These are phyloP conservation scores for Rhinoderma darwinii DNA, from an alignment of 2,113 vertebrate genomes.

Conservation along the genomic window DNA sequence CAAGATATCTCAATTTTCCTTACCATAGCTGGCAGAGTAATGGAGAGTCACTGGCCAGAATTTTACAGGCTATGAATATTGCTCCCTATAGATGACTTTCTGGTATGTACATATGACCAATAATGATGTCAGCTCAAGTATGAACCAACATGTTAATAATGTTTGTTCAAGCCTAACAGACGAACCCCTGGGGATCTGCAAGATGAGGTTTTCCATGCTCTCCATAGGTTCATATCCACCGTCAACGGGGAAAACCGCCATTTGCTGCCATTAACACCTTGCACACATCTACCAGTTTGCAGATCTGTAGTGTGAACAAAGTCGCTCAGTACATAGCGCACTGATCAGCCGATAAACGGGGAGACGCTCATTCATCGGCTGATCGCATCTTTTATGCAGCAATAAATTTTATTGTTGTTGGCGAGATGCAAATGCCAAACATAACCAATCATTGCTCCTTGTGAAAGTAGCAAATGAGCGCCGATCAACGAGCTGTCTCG, in stretches of 20 bases:
- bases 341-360: too few species aligned
- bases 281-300: background rate
- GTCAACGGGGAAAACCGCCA: background rate
- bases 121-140: background rate
- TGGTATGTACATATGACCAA: conserved; percentile 12
- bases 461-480: too few species aligned
- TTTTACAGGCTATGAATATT: background rate
- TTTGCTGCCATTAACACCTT: background rate
- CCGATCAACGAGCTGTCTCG: too few species aligned
- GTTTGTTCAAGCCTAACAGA: background rate
- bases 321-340: background rate
- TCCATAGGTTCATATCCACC: background rate
- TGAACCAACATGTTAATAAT: background rate
- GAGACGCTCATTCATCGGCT: too few species aligned
- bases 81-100: background rate
- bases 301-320: background rate
- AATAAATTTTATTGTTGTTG: too few species aligned
- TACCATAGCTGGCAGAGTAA: background rate
- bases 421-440: too few species aligned
- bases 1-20: background rate
- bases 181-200: background rate
- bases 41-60: background rate
- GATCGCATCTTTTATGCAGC: too few species aligned
- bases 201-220: background rate
- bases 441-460: too few species aligned